Evolutionary conservation across 2,113 vertebrate species (phyloP).

Genomic region (Nycticebus coucang): DNA sequence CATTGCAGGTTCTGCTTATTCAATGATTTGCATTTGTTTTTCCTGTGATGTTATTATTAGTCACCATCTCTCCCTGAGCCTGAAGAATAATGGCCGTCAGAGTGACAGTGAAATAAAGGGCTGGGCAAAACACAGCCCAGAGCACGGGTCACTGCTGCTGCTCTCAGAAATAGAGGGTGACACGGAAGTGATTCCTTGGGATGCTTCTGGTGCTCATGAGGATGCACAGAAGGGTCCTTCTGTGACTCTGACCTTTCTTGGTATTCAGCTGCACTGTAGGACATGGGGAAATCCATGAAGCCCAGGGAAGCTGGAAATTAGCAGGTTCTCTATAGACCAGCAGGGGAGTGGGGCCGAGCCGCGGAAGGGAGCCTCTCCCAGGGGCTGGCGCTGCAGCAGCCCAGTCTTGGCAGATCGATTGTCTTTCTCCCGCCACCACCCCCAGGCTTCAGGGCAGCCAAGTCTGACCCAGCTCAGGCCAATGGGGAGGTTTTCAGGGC

Average conservation of each 20-base stretch:
- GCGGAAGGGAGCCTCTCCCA: fast-evolving
- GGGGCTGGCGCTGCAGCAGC: fast-evolving
- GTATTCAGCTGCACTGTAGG: not conserved
- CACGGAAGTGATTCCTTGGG: not conserved
- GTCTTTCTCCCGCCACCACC: not conserved
- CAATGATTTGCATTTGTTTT: constrained; percentile 76
- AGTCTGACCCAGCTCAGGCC: not conserved
- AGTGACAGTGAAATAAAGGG: not conserved
- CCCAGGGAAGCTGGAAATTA: not conserved
- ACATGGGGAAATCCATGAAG: not conserved
- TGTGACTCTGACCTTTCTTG: not conserved
- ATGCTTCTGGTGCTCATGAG: not conserved
- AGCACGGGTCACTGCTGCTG: not conserved
- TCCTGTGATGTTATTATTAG: constrained; percentile 71
- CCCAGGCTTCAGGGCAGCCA: not conserved
- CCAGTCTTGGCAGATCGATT: fast-evolving
- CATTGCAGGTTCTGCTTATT: constrained; percentile 58
- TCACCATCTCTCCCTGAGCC: constrained; percentile 54
- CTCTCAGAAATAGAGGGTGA: not conserved
- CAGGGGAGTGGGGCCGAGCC: fast-evolving
- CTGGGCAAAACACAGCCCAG: not conserved
- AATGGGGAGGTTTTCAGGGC: not conserved
- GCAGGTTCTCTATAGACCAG: not conserved
- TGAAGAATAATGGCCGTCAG: constrained; percentile 20
- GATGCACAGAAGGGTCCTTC: not conserved